Percentiles rank a stretch among this genome's conserved stretches.
Evolutionary conservation across 2,113 vertebrate genomes (phyloP).

Genomic region (Manacus vitellinus): DNA sequence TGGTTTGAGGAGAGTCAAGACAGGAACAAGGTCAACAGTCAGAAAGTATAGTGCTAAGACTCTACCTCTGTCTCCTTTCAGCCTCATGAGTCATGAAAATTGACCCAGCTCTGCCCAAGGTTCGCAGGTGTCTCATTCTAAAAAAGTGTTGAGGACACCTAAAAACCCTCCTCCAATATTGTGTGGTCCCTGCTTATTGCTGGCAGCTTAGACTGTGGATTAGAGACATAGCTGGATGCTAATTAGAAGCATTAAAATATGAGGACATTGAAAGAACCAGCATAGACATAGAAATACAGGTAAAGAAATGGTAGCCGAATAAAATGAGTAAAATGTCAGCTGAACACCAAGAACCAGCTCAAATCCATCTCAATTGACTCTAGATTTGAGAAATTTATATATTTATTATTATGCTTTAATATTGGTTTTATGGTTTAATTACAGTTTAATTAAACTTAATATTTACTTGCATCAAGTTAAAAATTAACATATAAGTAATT

Average conservation of each 20-base stretch:
- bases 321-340: neutral
- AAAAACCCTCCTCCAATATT: neutral
- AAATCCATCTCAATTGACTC: neutral
- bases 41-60: neutral
- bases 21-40: neutral
- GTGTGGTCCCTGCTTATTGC: neutral
- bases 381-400: neutral
- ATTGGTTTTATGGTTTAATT: neutral
- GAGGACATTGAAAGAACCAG: neutral
- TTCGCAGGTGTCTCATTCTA: neutral
- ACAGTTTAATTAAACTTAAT: neutral
- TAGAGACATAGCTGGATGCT: neutral
- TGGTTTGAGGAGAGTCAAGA: neutral
- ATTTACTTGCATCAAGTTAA: neutral
- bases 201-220: neutral
- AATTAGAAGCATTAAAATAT: neutral
- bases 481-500: neutral
- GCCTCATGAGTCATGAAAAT: neutral
- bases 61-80: neutral
- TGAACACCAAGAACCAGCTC: neutral
- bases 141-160: neutral
- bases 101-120: neutral
- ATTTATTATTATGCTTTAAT: neutral
- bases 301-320: neutral
- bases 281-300: rapidly evolving